phyloP scores from a whole-genome alignment of 1,140 invertebrate species.

The Drosophila punjabiensis region DNA sequence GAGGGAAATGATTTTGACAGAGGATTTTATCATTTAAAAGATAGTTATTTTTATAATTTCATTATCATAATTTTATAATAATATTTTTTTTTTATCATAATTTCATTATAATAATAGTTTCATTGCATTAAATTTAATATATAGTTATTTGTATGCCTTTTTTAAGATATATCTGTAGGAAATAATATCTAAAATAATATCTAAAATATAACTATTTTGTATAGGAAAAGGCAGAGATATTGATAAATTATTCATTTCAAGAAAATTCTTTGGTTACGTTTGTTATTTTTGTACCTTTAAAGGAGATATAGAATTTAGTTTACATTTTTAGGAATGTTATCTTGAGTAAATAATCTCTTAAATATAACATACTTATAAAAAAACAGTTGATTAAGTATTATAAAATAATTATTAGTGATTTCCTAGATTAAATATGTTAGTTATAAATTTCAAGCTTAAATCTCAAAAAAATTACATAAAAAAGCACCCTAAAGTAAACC shows the following conservation, averaged over 20 bases:
- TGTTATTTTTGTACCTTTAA: fast-evolving
- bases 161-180: background rate
- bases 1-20: no score
- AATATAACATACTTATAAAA: background rate
- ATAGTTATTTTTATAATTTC: no score
- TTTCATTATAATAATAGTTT: no score
- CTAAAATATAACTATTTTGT: no score
- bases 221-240: background rate
- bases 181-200: background rate
- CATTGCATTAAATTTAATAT: no score
- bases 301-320: no score
- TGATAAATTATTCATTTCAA: background rate
- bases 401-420: background rate
- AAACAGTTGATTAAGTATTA: background rate
- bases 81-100: no score
- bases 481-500: background rate
- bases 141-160: no score
- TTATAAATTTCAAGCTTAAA: background rate
- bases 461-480: background rate
- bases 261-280: background rate
- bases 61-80: no score
- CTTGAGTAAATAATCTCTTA: background rate
- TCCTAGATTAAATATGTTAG: background rate
- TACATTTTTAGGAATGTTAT: no score
- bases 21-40: no score